These are phyloP conservation scores for Buathra laborator DNA, from an alignment of 2,888 invertebrate species.

Conservation along the genomic window DNA sequence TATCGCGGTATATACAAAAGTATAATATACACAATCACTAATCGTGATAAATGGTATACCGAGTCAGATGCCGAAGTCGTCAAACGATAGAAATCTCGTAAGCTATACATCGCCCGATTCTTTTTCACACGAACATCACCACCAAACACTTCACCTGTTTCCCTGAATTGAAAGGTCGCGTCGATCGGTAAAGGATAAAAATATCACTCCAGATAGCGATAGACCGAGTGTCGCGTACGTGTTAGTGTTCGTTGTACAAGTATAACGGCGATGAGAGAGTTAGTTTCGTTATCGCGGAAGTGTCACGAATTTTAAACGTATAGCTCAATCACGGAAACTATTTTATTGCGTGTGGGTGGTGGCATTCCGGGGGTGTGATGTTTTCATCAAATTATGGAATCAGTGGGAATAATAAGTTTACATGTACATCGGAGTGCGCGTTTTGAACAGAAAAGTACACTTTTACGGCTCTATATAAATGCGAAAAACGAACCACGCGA, in stretches of 20 bases:
- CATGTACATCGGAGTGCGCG: constrained; percentile 2
- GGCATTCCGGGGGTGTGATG: neutral
- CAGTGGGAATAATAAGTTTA: constrained; percentile 51
- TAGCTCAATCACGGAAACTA: constrained; percentile 51
- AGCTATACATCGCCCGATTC: constrained; percentile 48
- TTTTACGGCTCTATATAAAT: constrained; percentile 58
- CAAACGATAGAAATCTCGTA: constrained; percentile 35
- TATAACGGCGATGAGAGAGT: constrained; percentile 10
- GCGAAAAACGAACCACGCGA: constrained; percentile 34
- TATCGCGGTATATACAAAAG: neutral
- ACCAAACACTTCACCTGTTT: constrained; percentile 56
- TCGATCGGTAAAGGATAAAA: constrained; percentile 66
- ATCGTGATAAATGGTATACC: neutral
- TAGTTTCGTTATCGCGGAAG: constrained; percentile 30
- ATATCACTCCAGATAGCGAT: constrained; percentile 60
- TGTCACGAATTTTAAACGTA: constrained; percentile 54
- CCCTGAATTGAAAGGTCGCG: constrained; percentile 66
- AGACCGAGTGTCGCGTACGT: constrained; percentile 28
- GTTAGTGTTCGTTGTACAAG: neutral
- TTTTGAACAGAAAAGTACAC: constrained; percentile 18
- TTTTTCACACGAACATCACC: constrained; percentile 16
- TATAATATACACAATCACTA: neutral
- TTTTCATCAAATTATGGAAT: constrained; percentile 24
- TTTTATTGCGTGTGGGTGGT: constrained; percentile 29
- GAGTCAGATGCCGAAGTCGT: constrained; percentile 13